Percentiles rank a stretch among this genome's conserved stretches.
phyloP scores from a whole-genome alignment of 2,888 invertebrate genomes.

The Mesochorus sp. region DNA sequence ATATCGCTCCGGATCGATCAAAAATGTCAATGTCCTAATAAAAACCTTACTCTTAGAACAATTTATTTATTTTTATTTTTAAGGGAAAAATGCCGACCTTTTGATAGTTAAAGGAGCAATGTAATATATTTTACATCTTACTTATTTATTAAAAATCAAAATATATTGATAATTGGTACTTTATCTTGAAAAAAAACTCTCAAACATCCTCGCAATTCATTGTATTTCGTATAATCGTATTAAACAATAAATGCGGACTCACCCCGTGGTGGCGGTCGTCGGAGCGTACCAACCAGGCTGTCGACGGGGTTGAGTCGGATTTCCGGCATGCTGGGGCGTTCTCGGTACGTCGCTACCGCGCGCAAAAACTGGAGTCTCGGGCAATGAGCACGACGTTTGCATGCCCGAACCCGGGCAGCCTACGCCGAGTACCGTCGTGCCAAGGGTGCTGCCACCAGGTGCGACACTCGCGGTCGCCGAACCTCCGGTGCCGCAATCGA shows the following conservation, averaged over 20 bases:
- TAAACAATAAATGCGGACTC: too few species aligned
- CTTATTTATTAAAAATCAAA: too few species aligned
- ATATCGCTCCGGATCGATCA: too few species aligned
- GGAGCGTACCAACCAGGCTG: conserved; percentile 81
- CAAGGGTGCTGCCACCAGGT: conserved; percentile 85
- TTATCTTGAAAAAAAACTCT: not conserved
- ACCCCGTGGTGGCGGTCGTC: conserved; percentile 80
- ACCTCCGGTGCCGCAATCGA: conserved; percentile 92
- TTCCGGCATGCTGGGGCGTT: conserved; percentile 88
- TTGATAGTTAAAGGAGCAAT: too few species aligned
- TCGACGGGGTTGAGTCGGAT: conserved; percentile 74
- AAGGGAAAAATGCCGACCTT: too few species aligned
- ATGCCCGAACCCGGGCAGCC: conserved; percentile 82
- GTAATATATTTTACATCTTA: too few species aligned
- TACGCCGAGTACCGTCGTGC: conserved; percentile 83
- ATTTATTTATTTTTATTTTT: too few species aligned
- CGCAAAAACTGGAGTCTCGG: conserved; percentile 95
- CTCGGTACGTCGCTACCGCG: conserved; percentile 92
- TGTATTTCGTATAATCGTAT: not conserved
- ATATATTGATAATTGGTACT: too few species aligned
- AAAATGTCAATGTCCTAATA: too few species aligned
- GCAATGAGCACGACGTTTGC: conserved; percentile 93
- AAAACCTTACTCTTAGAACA: too few species aligned
- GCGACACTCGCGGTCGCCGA: conserved; percentile 89
- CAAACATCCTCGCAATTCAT: not conserved